These are phyloP conservation scores for Mustela erminea DNA, from an alignment of 2,797 vertebrate genomes.

Conservation along the genomic window DNA sequence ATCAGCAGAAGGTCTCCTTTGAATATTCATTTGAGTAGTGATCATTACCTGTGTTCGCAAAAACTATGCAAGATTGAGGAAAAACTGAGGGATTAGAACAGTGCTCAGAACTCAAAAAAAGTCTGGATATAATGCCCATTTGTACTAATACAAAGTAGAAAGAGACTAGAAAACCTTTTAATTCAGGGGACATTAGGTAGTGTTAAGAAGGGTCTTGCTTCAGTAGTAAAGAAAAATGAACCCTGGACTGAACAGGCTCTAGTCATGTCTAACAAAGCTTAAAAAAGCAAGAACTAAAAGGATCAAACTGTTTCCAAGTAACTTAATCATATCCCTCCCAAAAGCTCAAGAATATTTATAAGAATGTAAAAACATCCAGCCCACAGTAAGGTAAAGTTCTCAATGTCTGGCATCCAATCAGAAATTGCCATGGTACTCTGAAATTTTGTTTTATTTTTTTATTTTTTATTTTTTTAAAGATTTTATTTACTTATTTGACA, in stretches of 20 bases:
- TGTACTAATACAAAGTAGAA: background rate
- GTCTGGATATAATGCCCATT: background rate
- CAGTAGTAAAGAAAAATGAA: constrained; percentile 2
- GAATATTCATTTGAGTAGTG: background rate
- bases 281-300: background rate
- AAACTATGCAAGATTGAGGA: background rate
- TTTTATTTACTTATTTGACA: too few relatives aligned
- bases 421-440: background rate
- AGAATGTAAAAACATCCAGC: background rate
- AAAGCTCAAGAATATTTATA: constrained; percentile 16
- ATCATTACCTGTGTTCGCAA: background rate
- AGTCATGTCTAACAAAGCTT: background rate
- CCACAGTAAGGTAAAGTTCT: constrained; percentile 22
- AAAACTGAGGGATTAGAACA: background rate
- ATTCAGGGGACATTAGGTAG: background rate
- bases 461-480: too few relatives aligned
- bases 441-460: background rate
- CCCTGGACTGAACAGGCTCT: background rate
- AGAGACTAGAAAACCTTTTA: constrained; percentile 6
- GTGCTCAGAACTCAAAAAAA: background rate
- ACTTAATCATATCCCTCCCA: background rate
- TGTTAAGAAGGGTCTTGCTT: constrained; percentile 33
- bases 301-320: background rate
- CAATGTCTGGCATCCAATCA: background rate
- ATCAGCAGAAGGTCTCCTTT: background rate